phyloP scores from a whole-genome alignment of 92 coral and sea anemone species.

The Parazoanthus swiftii region DNA sequence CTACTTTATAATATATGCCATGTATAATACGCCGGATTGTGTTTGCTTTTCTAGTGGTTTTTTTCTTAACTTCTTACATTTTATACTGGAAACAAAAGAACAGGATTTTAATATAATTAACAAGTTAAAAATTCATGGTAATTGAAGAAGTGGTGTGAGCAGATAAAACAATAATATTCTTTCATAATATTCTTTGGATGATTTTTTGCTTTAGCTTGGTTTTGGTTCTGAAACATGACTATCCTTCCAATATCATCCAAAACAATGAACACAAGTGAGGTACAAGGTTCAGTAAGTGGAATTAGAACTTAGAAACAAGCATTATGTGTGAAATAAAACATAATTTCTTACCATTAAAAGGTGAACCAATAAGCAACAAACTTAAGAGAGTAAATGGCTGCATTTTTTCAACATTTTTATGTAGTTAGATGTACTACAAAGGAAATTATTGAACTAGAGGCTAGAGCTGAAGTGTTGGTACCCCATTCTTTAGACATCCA shows the following conservation, averaged over 20 bases:
- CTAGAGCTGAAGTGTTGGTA: not conserved
- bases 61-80: not conserved
- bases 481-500: not conserved
- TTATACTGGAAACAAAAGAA: not conserved
- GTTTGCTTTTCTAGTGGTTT: no score
- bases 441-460: not conserved
- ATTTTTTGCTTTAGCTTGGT: not conserved
- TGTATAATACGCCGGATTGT: no score
- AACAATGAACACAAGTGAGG: not conserved
- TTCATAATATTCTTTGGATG: not conserved
- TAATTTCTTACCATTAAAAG: not conserved
- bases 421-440: not conserved
- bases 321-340: not conserved
- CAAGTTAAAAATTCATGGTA: not conserved
- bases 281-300: not conserved
- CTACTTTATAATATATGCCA: no score
- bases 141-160: not conserved
- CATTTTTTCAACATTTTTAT: not conserved
- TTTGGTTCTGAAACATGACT: no score
- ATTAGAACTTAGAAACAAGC: not conserved
- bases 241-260: not conserved
- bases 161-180: not conserved
- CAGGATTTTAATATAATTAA: not conserved
- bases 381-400: not conserved
- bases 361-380: conserved; percentile 2